Evolutionary conservation across 2,113 vertebrate genomes (phyloP).

Genomic region (Progne subis): DNA sequence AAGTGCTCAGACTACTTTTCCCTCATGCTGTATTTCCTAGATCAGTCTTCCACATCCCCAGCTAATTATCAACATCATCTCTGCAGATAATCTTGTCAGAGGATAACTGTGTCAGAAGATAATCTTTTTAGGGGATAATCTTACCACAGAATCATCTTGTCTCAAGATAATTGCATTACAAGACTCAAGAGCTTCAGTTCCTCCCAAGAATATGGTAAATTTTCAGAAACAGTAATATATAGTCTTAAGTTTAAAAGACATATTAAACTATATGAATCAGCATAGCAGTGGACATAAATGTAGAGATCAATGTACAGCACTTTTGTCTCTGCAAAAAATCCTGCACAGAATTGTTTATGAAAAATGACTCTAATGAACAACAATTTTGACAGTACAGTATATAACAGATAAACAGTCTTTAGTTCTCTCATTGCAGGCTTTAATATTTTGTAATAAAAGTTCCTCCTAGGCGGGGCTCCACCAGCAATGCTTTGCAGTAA

Average conservation of each 20-base stretch:
- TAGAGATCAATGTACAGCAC: not conserved
- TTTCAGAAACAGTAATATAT: not conserved
- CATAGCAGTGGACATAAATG: not conserved
- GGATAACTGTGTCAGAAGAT: conserved; percentile 15
- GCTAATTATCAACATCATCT: conserved; percentile 43
- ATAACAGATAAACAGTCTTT: not conserved
- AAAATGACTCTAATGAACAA: not conserved
- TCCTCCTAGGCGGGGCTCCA: not conserved
- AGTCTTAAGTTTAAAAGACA: not conserved
- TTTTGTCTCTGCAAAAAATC: not conserved
- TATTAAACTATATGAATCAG: not conserved
- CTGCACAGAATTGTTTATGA: not conserved
- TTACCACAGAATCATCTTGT: conserved; percentile 19
- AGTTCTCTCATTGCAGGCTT: not conserved
- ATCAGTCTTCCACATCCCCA: not conserved
- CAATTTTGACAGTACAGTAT: not conserved
- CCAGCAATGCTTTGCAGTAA: not conserved
- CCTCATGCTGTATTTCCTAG: not conserved
- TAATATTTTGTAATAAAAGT: not conserved
- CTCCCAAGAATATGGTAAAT: not conserved
- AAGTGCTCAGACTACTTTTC: not conserved
- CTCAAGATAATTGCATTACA: conserved; percentile 33
- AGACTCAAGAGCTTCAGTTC: not conserved
- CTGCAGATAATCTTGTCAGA: conserved; percentile 40
- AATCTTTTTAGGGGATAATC: conserved; percentile 61